These are phyloP conservation scores for Glossophaga mutica DNA, from an alignment of 2,797 vertebrate species.

Conservation along the genomic window DNA sequence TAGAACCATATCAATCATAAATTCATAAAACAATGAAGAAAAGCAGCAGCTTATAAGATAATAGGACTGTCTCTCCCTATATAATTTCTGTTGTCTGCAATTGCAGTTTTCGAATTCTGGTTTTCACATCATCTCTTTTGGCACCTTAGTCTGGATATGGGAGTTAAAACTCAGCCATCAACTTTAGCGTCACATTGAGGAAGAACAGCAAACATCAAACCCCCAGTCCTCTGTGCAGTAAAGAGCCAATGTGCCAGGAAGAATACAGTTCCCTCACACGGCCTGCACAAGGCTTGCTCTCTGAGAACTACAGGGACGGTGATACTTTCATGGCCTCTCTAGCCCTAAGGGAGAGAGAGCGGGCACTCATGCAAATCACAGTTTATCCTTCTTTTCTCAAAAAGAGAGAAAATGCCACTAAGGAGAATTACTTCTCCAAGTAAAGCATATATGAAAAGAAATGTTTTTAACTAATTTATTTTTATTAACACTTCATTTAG, in stretches of 20 bases:
- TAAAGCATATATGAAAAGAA: not conserved
- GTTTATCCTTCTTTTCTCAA: not conserved
- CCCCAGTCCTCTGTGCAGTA: not conserved
- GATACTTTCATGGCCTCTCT: not conserved
- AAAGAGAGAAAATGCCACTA: not conserved
- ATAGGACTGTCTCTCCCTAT: not conserved
- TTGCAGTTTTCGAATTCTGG: not conserved
- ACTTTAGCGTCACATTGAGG: not conserved
- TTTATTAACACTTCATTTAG: not conserved
- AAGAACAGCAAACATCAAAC: not conserved
- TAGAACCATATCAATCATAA: not conserved
- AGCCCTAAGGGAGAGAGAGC: not conserved
- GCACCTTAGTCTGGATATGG: not conserved
- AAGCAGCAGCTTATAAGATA: not conserved
- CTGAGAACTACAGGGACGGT: not conserved
- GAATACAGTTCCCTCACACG: not conserved
- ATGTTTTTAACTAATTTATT: not conserved
- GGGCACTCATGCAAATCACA: not conserved
- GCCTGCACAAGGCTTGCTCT: no score
- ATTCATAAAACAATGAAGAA: not conserved
- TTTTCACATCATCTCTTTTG: not conserved
- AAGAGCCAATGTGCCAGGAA: not conserved
- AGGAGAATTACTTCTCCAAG: not conserved
- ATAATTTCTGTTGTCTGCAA: not conserved
- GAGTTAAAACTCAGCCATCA: not conserved